phyloP scores from a whole-genome alignment of 2,797 vertebrate species.

The Oreonectes daqikongensis region DNA sequence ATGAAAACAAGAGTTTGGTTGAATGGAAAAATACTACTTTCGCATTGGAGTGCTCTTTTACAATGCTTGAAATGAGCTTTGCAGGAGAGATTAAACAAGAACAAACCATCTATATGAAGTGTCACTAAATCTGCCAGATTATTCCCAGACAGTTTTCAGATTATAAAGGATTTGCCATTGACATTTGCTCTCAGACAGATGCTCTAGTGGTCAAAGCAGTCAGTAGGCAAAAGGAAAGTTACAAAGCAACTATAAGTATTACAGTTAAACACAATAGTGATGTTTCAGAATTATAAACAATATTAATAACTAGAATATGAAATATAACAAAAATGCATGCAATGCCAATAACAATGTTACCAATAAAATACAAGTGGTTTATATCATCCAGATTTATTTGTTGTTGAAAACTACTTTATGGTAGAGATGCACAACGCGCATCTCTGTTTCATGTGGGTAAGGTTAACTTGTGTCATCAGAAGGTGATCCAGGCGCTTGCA shows the following conservation, averaged over 20 bases:
- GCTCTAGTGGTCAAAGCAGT: constrained; percentile 42
- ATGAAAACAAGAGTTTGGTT: constrained; percentile 1
- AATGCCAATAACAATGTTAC: too few species aligned
- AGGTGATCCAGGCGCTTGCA: not conserved
- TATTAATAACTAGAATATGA: too few species aligned
- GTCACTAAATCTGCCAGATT: constrained; percentile 52
- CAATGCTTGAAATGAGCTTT: constrained; percentile 43
- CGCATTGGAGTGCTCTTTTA: not conserved
- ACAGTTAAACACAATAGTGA: too few species aligned
- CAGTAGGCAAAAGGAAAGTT: constrained; percentile 36
- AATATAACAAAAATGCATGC: too few species aligned
- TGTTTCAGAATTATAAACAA: too few species aligned
- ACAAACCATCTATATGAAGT: constrained; percentile 49
- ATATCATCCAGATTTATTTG: too few species aligned
- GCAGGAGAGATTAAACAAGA: constrained; percentile 45
- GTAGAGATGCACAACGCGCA: not conserved
- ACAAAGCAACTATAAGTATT: too few species aligned
- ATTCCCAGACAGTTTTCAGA: constrained; percentile 52
- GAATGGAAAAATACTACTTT: constrained; percentile 24
- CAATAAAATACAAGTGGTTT: too few species aligned
- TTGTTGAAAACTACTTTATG: too few species aligned
- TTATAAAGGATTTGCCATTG: constrained; percentile 54
- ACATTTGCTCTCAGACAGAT: constrained; percentile 54
- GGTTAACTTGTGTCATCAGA: not conserved
- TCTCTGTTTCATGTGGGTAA: not conserved